These are phyloP conservation scores for Drosophila kanekoi DNA, from an alignment of 2,888 invertebrate species.

Conservation along the genomic window DNA sequence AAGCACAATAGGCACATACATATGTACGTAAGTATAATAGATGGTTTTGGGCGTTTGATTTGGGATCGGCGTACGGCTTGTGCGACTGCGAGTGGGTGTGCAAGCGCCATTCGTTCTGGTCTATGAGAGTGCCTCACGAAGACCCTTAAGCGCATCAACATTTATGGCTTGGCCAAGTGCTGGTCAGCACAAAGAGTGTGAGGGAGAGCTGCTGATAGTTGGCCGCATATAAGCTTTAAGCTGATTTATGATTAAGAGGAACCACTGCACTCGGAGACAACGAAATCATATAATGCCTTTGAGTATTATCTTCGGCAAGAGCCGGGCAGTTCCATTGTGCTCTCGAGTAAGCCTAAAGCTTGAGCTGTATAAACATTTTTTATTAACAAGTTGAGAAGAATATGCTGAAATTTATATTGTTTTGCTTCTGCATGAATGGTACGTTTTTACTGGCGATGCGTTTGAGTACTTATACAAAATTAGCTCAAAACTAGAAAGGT, in stretches of 20 bases:
- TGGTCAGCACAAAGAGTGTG: neutral
- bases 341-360: neutral
- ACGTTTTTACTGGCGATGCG: no score
- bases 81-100: slow-evolving; percentile 1
- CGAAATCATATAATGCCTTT: slow-evolving; percentile 14
- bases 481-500: no score
- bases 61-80: neutral
- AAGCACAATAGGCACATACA: slow-evolving; percentile 29
- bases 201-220: neutral
- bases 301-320: neutral
- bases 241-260: slow-evolving; percentile 26
- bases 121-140: slow-evolving; percentile 13
- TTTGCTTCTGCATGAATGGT: no score
- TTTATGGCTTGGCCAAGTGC: slow-evolving; percentile 35
- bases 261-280: slow-evolving; percentile 1
- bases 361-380: neutral
- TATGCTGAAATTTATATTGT: no score
- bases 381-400: no score
- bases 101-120: slow-evolving; percentile 10
- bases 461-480: no score
- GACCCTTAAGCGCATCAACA: slow-evolving; percentile 45
- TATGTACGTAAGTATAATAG: slow-evolving; percentile 2
- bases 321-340: neutral
- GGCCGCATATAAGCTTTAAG: slow-evolving; percentile 25
- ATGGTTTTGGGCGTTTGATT: slow-evolving; percentile 9